Evolutionary conservation across 2,888 invertebrate genomes (phyloP), one percentile per base, ranked within the genome.

Genomic region (Alentia gelatinosa): DNA sequence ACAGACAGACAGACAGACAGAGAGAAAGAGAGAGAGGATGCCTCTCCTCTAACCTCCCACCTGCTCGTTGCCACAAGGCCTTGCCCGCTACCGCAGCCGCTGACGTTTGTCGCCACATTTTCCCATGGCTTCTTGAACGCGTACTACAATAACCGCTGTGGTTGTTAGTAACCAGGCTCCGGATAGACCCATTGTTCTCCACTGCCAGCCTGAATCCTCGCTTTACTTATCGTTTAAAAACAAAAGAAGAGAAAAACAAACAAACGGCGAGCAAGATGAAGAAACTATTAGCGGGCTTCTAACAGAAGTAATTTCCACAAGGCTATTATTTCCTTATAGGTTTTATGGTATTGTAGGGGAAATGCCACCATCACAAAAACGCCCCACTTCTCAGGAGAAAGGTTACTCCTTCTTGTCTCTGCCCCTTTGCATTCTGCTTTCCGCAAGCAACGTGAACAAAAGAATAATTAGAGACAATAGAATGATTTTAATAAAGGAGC

Each of bases 311-410:
- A 56, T 56, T 56, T 56, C 56, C 56, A 56, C 68, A 12, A 68
- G 12, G 68, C n/a, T 68, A 30, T 15, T 68, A 68, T 68, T 68
- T 68, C 68, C 68, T 68, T 68, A 68, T 68, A 68, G 68, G 68
- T 68, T 68, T 68, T 68, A 68, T 68, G 26, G 68, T 19, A 15
- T 26, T 33, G 63, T 42, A n/a, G 9, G 68, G 68, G 26, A 68
- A 68, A 68, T 68, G 68, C 68, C 68, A 68, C 68, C 26, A 68
- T 12, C 12, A 30, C 15, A 68, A 68, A 68, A 68, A 68, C 68
- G 26, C 68, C 68, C 68, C 26, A 68, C 68, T 19, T 68, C 68
- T 68, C 30, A 1, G 56, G 56, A n/a, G 68, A 68, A 68, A 68
- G 68, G 68, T 68, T 68, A 68, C n/a, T 68, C 12, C 26, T 68